Conservation (phyloP, 2,113 vertebrate species). For the Rhegmatorhina hoffmannsi region DNA sequence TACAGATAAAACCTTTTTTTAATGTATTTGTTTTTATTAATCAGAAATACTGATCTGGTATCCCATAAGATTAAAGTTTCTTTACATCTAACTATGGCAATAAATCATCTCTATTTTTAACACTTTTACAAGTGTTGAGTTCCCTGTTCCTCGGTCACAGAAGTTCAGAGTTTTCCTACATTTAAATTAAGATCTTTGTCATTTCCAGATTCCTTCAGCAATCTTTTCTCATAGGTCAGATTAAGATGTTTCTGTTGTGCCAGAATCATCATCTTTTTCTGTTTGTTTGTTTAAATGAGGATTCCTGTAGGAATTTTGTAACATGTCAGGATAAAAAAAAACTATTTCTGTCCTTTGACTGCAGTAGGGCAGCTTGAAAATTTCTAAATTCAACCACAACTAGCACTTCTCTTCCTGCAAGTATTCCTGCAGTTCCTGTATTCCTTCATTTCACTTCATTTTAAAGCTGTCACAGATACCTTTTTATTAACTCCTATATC, state of each 20-base stretch:
- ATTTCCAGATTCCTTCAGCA: conserved; percentile 18
- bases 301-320: conserved; percentile 36
- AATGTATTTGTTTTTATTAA: background rate
- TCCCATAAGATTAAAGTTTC: conserved; percentile 4
- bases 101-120: conserved; percentile 38
- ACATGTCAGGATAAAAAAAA: conserved; percentile 4
- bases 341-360: background rate
- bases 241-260: conserved; percentile 12
- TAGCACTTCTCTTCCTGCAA: background rate
- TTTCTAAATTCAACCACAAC: background rate
- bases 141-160: conserved; percentile 21
- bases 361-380: background rate
- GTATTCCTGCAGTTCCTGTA: background rate
- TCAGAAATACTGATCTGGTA: background rate
- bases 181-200: conserved; percentile 25
- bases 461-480: background rate
- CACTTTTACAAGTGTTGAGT: conserved; percentile 34
- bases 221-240: conserved; percentile 44
- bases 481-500: background rate
- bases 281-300: conserved; percentile 27
- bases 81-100: background rate
- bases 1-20: background rate
- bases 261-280: conserved; percentile 7
- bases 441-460: background rate
- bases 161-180: conserved; percentile 38